Percentiles rank a stretch among this genome's conserved stretches.
phyloP scores from a whole-genome alignment of 2,113 vertebrate species.

The Xiphophorus couchianus region DNA sequence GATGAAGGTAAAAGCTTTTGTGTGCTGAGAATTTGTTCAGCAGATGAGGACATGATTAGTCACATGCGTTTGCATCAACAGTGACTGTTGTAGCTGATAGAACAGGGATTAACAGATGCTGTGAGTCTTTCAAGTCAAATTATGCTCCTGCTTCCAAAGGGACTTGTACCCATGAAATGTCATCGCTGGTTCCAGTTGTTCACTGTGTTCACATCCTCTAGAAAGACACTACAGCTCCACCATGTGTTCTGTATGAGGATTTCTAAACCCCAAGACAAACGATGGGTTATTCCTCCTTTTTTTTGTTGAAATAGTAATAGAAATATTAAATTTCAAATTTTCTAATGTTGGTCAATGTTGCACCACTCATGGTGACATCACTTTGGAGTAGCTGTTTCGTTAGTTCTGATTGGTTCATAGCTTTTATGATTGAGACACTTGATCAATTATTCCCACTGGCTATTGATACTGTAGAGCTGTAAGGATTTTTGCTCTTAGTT shows the following conservation, averaged over 20 bases:
- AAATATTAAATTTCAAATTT: background rate
- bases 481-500: no score
- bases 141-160: slow-evolving; percentile 9
- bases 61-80: slow-evolving; percentile 5
- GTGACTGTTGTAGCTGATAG: slow-evolving; percentile 1
- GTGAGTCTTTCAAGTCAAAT: slow-evolving; percentile 5
- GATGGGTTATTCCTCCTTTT: background rate
- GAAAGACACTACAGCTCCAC: background rate
- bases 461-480: no score
- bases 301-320: background rate
- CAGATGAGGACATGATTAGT: slow-evolving; percentile 17
- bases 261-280: background rate
- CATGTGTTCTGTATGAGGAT: slow-evolving; percentile 1
- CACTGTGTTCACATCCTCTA: slow-evolving; percentile 9
- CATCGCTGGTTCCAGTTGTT: slow-evolving; percentile 30
- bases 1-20: background rate
- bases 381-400: no score
- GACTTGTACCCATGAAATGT: slow-evolving; percentile 25
- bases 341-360: background rate
- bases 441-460: no score
- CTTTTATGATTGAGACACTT: no score
- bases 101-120: slow-evolving; percentile 15
- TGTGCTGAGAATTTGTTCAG: background rate
- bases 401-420: no score
- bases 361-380: no score